phyloP scores from a whole-genome alignment of 1,140 invertebrate genomes.

The Polyergus mexicanus region DNA sequence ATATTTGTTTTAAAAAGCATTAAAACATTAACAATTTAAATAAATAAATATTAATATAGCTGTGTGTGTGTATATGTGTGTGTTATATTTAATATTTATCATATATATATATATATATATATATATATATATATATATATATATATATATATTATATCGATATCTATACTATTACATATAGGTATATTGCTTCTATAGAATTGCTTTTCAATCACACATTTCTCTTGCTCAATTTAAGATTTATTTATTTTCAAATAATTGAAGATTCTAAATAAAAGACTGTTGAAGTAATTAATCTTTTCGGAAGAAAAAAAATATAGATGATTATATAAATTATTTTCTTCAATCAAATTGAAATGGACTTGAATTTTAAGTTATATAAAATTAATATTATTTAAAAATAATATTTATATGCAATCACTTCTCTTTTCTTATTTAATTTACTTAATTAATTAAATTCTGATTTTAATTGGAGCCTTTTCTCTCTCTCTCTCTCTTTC shows the following conservation, averaged over 20 bases:
- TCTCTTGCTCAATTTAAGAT: neutral
- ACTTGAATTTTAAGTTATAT: neutral
- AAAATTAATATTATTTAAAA: neutral
- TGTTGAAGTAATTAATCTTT: neutral
- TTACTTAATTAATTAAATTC: neutral
- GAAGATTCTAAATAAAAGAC: neutral
- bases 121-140: too few relatives aligned
- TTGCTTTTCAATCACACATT: neutral
- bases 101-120: neutral
- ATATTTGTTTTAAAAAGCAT: neutral
- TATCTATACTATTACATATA: neutral
- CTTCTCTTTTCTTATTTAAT: neutral
- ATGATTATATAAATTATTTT: neutral
- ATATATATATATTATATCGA: too few relatives aligned
- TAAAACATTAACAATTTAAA: slow-evolving; percentile 1
- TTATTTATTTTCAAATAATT: neutral
- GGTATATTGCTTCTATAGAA: neutral
- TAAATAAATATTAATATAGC: slow-evolving; percentile 7
- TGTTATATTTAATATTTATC: neutral
- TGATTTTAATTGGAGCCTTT: neutral
- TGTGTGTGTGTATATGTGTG: neutral
- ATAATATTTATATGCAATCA: slow-evolving; percentile 7
- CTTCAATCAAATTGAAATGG: neutral
- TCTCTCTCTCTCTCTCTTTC: too few relatives aligned
- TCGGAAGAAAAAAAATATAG: neutral